phyloP scores from a whole-genome alignment of 2,797 vertebrate genomes.

The Alca torda region DNA sequence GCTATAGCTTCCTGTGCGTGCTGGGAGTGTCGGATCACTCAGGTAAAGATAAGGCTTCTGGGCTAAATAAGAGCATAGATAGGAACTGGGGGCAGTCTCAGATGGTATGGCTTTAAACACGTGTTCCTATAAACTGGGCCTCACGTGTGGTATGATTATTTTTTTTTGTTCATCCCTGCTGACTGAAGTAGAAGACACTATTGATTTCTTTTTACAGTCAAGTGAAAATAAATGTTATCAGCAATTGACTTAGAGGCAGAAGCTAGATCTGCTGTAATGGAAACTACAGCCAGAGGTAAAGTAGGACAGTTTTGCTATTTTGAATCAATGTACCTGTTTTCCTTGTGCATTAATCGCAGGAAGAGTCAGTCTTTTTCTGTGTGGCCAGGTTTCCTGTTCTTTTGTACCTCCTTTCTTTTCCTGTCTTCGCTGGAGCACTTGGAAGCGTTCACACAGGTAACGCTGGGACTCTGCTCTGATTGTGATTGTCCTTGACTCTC shows the following conservation, averaged over 20 bases:
- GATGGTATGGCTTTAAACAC: background rate
- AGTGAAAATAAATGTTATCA: background rate
- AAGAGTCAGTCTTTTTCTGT: background rate
- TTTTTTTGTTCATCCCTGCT: background rate
- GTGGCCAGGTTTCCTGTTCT: background rate
- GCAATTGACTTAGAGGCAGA: background rate
- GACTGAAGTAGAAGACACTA: background rate
- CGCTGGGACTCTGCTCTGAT: background rate
- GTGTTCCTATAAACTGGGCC: background rate
- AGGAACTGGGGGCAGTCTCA: background rate
- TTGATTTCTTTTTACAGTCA: background rate
- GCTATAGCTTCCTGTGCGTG: background rate
- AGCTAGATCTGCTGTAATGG: background rate
- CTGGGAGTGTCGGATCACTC: background rate
- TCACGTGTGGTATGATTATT: accelerated
- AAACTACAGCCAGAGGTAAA: background rate
- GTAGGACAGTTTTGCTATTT: background rate
- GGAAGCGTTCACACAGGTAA: background rate
- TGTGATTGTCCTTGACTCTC: background rate
- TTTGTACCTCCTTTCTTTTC: background rate
- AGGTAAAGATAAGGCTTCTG: background rate
- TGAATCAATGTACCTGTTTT: background rate
- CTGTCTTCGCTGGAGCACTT: background rate
- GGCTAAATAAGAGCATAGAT: background rate
- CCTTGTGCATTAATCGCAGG: background rate